Conservation (phyloP, 2,113 vertebrate genomes). For the Fregata magnificens region DNA sequence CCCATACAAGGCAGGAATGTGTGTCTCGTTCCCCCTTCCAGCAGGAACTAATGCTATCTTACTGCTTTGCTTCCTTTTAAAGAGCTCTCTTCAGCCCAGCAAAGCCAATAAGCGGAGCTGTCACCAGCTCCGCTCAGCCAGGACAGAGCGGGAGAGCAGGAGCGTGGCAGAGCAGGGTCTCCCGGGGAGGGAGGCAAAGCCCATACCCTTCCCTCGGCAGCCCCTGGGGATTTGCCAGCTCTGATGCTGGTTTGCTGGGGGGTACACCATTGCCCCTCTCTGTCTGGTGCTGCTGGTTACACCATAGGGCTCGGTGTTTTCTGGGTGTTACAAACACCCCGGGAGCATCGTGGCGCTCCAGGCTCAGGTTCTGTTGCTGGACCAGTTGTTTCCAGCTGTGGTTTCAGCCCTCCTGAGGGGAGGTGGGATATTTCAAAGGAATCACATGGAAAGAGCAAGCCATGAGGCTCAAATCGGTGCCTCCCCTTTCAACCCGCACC, state of each 20-base stretch:
- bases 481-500: neutral
- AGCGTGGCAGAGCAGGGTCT: neutral
- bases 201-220: neutral
- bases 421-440: neutral
- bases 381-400: neutral
- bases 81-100: neutral
- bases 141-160: neutral
- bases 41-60: neutral
- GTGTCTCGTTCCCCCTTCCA: neutral
- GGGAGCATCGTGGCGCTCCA: fast-evolving
- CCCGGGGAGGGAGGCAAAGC: neutral
- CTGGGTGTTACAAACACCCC: too few relatives aligned
- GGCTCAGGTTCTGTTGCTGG: neutral
- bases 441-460: neutral
- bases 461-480: neutral
- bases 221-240: fast-evolving
- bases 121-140: neutral
- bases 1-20: slow-evolving; percentile 45
- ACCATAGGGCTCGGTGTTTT: fast-evolving
- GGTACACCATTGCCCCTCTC: neutral
- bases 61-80: slow-evolving; percentile 55
- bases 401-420: neutral
- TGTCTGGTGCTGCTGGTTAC: neutral
- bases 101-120: neutral
- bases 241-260: neutral